Evolutionary conservation across 2,113 vertebrate species (phyloP).

Genomic region (Upupa epops): DNA sequence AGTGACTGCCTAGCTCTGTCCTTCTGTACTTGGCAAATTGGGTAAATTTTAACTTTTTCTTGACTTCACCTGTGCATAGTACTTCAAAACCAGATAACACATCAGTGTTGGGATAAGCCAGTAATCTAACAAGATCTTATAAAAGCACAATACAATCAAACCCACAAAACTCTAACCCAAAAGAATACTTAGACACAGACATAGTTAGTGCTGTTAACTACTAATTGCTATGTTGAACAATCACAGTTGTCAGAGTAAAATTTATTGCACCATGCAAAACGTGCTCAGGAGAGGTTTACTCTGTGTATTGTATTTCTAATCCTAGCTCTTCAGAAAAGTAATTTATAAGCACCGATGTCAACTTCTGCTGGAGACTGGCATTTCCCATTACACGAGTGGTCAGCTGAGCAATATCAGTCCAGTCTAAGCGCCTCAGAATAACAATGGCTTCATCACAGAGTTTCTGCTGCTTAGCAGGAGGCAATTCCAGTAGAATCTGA

Average conservation of each 20-base stretch:
- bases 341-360: conserved; percentile 72
- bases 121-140: background rate
- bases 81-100: background rate
- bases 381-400: conserved; percentile 82
- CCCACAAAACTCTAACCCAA: background rate
- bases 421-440: conserved; percentile 76
- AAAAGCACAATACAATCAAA: background rate
- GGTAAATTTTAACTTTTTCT: no score
- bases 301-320: conserved; percentile 77
- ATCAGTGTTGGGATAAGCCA: background rate
- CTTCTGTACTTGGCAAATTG: no score
- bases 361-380: conserved; percentile 71
- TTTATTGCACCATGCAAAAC: background rate
- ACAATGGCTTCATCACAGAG: conserved; percentile 67
- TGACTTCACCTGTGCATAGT: background rate
- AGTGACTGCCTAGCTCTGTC: no score
- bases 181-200: background rate
- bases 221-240: background rate
- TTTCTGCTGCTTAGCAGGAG: conserved; percentile 73
- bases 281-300: conserved; percentile 52
- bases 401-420: conserved; percentile 81
- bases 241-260: background rate
- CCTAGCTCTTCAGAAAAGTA: conserved; percentile 80
- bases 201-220: background rate
- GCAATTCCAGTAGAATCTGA: conserved; percentile 87